Conservation (phyloP, 2,888 invertebrate species). For the Unio delphinus region DNA sequence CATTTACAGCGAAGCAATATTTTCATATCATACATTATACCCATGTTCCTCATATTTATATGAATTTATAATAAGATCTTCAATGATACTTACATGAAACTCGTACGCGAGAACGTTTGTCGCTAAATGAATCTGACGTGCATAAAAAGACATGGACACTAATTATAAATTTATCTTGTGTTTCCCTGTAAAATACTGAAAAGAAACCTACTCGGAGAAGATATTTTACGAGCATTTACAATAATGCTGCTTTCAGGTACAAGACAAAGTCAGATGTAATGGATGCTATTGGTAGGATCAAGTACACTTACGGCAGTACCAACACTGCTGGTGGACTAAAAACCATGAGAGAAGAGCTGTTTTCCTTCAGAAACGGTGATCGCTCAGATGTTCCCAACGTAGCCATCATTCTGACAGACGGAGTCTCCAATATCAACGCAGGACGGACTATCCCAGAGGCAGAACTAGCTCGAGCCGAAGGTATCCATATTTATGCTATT, state of each 20-base stretch:
- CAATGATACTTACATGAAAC: too few relatives aligned
- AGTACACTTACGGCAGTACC: constrained; percentile 58
- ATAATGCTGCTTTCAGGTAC: constrained; percentile 26
- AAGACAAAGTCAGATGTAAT: constrained; percentile 35
- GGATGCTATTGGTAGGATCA: constrained; percentile 46
- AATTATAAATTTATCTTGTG: too few relatives aligned
- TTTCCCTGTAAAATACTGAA: too few relatives aligned
- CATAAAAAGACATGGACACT: too few relatives aligned
- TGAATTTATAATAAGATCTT: too few relatives aligned
- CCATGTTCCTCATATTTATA: too few relatives aligned
- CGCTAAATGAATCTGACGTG: too few relatives aligned
- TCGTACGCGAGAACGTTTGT: too few relatives aligned
- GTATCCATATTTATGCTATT: constrained; percentile 41
- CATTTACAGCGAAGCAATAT: too few relatives aligned
- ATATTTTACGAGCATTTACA: constrained; percentile 36
- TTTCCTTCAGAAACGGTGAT: constrained; percentile 53
- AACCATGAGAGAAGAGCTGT: constrained; percentile 52
- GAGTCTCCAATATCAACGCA: constrained; percentile 58
- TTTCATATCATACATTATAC: too few relatives aligned
- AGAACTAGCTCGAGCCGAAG: constrained; percentile 22
- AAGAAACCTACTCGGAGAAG: too few relatives aligned
- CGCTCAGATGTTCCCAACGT: constrained; percentile 48
- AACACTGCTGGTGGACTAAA: constrained; percentile 56
- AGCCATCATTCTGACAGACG: constrained; percentile 54
- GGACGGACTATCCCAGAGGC: constrained; percentile 54